A percentile compares a stretch with the other conserved stretches of the same genome.
These are phyloP conservation scores for Nothocercus nigrocapillus DNA, from an alignment of 2,113 vertebrate species.

Conservation along the genomic window DNA sequence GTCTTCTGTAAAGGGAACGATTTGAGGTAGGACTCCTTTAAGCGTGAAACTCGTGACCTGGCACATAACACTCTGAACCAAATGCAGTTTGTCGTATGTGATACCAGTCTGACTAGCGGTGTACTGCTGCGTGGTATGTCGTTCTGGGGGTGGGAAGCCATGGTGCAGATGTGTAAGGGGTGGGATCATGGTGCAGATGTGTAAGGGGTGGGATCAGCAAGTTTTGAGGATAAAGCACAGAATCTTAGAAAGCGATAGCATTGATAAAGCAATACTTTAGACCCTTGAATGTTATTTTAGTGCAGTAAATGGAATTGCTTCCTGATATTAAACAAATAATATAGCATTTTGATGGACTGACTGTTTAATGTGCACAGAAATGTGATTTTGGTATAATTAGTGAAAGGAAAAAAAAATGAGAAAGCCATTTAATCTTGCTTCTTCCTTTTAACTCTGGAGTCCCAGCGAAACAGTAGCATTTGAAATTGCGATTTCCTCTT, in stretches of 20 bases:
- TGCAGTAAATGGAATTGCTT: slow-evolving; percentile 15
- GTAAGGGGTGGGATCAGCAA: not conserved
- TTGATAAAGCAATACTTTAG: not conserved
- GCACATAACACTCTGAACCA: no score
- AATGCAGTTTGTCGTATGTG: not conserved
- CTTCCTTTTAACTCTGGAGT: slow-evolving; percentile 47
- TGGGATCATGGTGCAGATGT: not conserved
- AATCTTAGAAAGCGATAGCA: not conserved
- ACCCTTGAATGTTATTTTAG: not conserved
- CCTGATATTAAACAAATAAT: slow-evolving; percentile 39
- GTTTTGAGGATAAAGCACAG: not conserved
- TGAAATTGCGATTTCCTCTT: slow-evolving; percentile 63
- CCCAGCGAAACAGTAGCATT: slow-evolving; percentile 45
- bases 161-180: not conserved
- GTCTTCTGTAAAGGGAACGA: not conserved
- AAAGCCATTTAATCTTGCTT: slow-evolving; percentile 63
- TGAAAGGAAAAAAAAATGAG: slow-evolving; percentile 21
- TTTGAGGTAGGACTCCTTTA: not conserved
- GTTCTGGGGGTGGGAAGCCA: not conserved
- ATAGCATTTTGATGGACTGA: not conserved
- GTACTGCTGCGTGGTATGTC: not conserved
- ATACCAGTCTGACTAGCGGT: not conserved
- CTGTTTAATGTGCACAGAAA: slow-evolving; percentile 45
- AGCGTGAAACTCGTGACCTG: not conserved
- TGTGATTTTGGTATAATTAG: slow-evolving; percentile 52